Evolutionary conservation across 2,888 invertebrate genomes (phyloP).

Genomic region (Atrina japonica): DNA sequence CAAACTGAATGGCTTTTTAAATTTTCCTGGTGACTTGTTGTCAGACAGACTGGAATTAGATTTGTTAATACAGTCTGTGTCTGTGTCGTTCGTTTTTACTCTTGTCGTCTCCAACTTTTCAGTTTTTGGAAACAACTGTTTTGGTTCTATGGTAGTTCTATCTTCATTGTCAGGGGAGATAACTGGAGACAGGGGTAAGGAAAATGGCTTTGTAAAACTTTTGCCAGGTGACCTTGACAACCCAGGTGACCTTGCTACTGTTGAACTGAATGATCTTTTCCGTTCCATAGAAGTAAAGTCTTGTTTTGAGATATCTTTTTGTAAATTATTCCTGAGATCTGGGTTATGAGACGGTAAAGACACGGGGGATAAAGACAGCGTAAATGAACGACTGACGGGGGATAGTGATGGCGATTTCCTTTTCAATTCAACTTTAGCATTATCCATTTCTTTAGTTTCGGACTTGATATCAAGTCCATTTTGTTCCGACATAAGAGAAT

Average conservation of each 20-base stretch:
- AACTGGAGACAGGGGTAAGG: conserved; percentile 37
- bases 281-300: conserved; percentile 17
- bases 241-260: conserved; percentile 18
- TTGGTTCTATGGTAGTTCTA: neutral
- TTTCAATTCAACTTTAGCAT: conserved; percentile 7
- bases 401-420: conserved; percentile 27
- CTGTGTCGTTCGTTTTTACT: too few species aligned
- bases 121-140: neutral
- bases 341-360: conserved; percentile 28
- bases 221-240: conserved; percentile 31
- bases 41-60: neutral
- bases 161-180: conserved; percentile 29
- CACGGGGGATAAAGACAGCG: conserved; percentile 33
- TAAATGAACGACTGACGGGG: conserved; percentile 32
- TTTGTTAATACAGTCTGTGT: neutral
- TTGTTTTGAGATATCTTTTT: neutral
- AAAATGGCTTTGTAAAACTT: conserved; percentile 29
- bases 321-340: neutral
- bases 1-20: conserved; percentile 41
- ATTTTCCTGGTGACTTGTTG: neutral
- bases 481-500: neutral
- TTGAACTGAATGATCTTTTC: conserved; percentile 16
- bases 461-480: neutral
- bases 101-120: neutral
- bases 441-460: neutral